These are phyloP conservation scores for Amphiduros pacificus DNA, from an alignment of 2,888 invertebrate species.

Conservation along the genomic window DNA sequence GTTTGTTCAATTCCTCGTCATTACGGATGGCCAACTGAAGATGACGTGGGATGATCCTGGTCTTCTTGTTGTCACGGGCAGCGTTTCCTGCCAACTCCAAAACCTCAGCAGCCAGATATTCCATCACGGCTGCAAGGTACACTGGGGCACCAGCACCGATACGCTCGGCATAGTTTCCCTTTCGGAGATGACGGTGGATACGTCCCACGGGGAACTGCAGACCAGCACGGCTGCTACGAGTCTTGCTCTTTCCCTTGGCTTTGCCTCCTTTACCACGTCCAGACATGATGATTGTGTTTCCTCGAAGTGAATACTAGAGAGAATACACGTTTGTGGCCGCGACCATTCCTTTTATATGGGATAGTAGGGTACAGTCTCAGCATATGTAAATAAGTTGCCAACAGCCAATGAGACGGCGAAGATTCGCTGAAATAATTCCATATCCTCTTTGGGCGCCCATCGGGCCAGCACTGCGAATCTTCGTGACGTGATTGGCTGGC, in stretches of 20 bases:
- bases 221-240: constrained; percentile 54
- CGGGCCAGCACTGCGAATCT: too few species aligned
- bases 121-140: constrained; percentile 55
- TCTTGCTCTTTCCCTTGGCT: constrained; percentile 54
- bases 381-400: too few species aligned
- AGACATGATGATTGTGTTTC: constrained; percentile 42
- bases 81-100: constrained; percentile 54
- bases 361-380: neutral
- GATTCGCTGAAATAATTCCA: too few species aligned
- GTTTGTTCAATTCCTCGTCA: constrained; percentile 75
- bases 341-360: constrained; percentile 5
- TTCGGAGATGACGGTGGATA: constrained; percentile 49
- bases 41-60: constrained; percentile 74
- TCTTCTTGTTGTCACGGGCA: constrained; percentile 65
- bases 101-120: constrained; percentile 13
- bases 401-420: too few species aligned
- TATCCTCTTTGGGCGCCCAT: too few species aligned
- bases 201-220: constrained; percentile 47
- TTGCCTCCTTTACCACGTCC: constrained; percentile 60
- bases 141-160: constrained; percentile 59
- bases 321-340: too few species aligned
- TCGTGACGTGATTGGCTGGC: too few species aligned
- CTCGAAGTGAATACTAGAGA: too few species aligned
- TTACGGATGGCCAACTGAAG: constrained; percentile 76
- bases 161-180: constrained; percentile 58